Evolutionary conservation across 2,888 invertebrate genomes (phyloP), one percentile per base, ranked within the genome.

Genomic region (Timema podura): DNA sequence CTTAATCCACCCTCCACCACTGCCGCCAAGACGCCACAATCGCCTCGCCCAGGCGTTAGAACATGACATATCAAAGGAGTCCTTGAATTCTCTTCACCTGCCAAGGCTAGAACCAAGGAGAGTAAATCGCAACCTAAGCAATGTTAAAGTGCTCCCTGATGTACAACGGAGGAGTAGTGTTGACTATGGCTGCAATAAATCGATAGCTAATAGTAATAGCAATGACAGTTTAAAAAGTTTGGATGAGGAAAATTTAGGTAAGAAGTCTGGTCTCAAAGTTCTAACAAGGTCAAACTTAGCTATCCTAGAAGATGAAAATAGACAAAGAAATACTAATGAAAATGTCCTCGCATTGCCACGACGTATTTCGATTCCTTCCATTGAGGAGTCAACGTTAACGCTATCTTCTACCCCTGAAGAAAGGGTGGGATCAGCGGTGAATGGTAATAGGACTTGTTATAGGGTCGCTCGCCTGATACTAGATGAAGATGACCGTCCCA

Each of bases 401-500:
- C 74, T 78, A 70, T 77, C 78, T 10, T 76, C 75, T 70, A 74
- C 75, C 48, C 74, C 75, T 48, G 70, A 72, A 47, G 74, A 76
- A 69, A 73, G 73, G 30, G 73, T 75, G 16, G 67, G 72, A 9
- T 73, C 77, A 13, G 67, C 73, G 11, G 68, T 73, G 47, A 61
- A 61, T 44, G 73, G 76, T 51, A 76, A 76, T 70, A 73, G 46
- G 49, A 66, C 51, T 49, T 10, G 71, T 10, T 67, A 68, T 46
- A 54, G 79, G 8, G 68, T 81, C 66, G 78, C 80, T 0, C 78
- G 79, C 46, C 74, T 81, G 46, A 78, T 78, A 11, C 75, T 82
- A 0, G 79, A 80, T 51, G 79, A 79, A 30, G 75, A 76, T 11
- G 81, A 81, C 51, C 75, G 81, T 49, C 80, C 81, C 5, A 82